Conservation (phyloP, 2,113 vertebrate genomes). For the Vidua chalybeata region DNA sequence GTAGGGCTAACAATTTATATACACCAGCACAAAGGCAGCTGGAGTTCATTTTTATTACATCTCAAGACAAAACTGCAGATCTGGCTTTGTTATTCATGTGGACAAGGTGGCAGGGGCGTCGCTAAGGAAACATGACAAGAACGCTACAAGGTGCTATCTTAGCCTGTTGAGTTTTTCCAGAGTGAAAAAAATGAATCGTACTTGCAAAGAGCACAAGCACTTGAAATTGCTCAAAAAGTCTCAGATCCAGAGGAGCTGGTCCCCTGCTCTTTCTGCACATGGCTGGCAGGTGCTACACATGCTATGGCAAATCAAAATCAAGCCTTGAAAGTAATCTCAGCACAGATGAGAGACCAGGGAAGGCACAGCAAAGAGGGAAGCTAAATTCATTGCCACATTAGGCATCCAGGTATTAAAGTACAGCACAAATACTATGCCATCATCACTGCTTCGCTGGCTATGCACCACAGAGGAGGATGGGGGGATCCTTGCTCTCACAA, state of each 20-base stretch:
- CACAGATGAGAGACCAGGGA: not conserved
- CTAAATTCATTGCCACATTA: not conserved
- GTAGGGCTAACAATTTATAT: not conserved
- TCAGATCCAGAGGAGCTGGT: fast-evolving
- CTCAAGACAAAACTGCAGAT: constrained; percentile 49
- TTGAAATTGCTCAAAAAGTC: not conserved
- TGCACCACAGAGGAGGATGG: not conserved
- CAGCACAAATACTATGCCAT: not conserved
- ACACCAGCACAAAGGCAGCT: constrained; percentile 47
- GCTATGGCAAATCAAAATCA: not conserved
- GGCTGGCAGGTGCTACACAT: not conserved
- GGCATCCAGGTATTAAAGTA: not conserved
- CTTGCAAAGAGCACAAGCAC: constrained; percentile 8
- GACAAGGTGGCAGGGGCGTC: not conserved
- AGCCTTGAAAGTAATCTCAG: not conserved
- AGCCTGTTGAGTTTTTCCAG: not conserved
- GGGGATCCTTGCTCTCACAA: not conserved
- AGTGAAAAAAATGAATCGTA: not conserved
- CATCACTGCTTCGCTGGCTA: not conserved
- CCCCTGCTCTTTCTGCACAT: not conserved
- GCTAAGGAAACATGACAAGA: constrained; percentile 13
- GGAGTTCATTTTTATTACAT: constrained; percentile 52
- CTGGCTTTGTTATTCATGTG: constrained; percentile 41
- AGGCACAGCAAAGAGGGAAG: not conserved
- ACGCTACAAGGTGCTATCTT: not conserved